Percentiles rank a stretch among this genome's conserved stretches.
These are phyloP conservation scores for Ypsolopha scabrella DNA, from an alignment of 2,888 invertebrate genomes.

Conservation along the genomic window DNA sequence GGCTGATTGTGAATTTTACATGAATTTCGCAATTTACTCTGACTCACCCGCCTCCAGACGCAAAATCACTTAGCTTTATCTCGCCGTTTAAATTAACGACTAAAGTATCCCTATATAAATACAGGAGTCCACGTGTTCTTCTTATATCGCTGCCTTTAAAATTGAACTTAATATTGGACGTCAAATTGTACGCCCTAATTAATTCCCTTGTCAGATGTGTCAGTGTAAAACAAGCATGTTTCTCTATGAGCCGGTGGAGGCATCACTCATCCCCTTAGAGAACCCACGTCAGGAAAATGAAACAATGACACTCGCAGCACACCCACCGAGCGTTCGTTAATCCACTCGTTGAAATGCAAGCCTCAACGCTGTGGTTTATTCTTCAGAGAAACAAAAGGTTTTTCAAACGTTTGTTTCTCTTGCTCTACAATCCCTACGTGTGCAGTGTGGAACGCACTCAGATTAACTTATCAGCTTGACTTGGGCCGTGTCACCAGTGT, in stretches of 20 bases:
- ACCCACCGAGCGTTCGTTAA: slow-evolving; percentile 26
- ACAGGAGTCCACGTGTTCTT: too few species aligned
- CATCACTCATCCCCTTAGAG: neutral
- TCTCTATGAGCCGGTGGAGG: too few species aligned
- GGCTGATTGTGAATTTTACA: slow-evolving; percentile 52
- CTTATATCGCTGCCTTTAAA: too few species aligned
- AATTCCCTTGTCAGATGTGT: slow-evolving; percentile 9
- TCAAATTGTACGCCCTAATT: slow-evolving; percentile 12
- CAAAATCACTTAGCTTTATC: slow-evolving; percentile 8
- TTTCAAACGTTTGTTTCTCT: neutral
- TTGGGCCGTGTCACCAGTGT: slow-evolving; percentile 44
- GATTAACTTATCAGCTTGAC: slow-evolving; percentile 48
- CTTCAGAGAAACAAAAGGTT: neutral
- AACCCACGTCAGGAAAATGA: slow-evolving; percentile 25
- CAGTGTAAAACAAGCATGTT: too few species aligned
- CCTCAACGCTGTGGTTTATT: neutral
- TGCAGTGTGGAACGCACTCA: slow-evolving; percentile 35
- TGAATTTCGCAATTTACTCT: slow-evolving; percentile 44
- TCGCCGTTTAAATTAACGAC: too few species aligned
- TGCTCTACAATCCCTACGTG: neutral
- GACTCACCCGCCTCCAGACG: slow-evolving; percentile 30
- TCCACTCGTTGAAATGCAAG: slow-evolving; percentile 22
- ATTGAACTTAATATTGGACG: slow-evolving; percentile 8
- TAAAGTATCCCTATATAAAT: too few species aligned
- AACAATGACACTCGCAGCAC: slow-evolving; percentile 23